Evolutionary conservation across 1,140 invertebrate species (phyloP).

Genomic region (Ips typographus): DNA sequence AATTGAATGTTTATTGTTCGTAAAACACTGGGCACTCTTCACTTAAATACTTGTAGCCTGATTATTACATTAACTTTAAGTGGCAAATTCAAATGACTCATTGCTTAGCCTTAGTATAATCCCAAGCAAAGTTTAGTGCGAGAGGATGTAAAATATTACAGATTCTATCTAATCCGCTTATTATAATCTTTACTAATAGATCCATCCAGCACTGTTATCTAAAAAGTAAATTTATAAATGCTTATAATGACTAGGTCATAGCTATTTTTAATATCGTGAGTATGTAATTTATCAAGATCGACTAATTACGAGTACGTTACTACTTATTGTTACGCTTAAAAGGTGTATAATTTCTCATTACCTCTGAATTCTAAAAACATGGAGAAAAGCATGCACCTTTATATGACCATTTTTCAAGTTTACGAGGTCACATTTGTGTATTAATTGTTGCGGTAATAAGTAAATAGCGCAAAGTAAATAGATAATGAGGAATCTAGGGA

Average conservation of each 20-base stretch:
- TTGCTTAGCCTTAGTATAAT: no score
- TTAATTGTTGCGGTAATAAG: background rate
- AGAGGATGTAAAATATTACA: no score
- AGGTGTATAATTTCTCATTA: background rate
- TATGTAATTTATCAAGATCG: conserved; percentile 6
- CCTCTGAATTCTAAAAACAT: background rate
- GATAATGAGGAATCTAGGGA: no score
- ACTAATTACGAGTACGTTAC: conserved; percentile 8
- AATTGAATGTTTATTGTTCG: no score
- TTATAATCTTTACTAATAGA: no score
- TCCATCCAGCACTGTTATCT: conserved; percentile 1
- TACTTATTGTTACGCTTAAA: conserved; percentile 7
- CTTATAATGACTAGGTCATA: conserved; percentile 4
- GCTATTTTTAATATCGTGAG: conserved; percentile 15
- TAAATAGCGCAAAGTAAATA: no score
- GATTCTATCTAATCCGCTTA: no score
- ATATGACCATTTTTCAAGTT: background rate
- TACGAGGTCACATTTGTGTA: background rate
- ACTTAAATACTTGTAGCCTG: no score
- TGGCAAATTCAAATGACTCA: no score
- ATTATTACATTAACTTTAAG: no score
- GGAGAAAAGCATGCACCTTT: background rate
- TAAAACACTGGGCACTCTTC: no score
- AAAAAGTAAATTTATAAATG: conserved; percentile 12
- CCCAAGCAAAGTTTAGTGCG: no score